Conservation (phyloP, 2,888 invertebrate species). For the Scaptomyza reducta region DNA sequence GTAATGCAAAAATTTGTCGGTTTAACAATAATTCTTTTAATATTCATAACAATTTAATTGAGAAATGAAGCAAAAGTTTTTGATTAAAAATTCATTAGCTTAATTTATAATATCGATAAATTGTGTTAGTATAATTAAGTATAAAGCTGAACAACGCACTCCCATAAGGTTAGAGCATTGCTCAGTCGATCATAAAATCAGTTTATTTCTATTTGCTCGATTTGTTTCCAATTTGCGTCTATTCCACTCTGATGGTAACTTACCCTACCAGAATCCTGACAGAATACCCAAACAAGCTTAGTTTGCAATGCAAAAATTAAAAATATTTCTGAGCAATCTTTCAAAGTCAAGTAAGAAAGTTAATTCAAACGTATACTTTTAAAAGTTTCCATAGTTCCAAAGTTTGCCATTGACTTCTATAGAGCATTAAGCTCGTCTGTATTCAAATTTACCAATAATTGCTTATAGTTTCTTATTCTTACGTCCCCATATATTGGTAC, state of each 20-base stretch:
- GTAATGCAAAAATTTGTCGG: too few species aligned
- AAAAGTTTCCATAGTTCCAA: not conserved
- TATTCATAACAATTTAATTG: not conserved
- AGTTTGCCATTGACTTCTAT: not conserved
- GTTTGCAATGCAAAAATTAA: not conserved
- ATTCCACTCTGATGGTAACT: conserved; percentile 9
- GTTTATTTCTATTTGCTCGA: conserved; percentile 5
- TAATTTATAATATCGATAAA: too few species aligned
- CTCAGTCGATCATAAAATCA: not conserved
- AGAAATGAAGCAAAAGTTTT: not conserved
- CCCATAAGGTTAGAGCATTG: conserved; percentile 1
- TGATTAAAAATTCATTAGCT: too few species aligned
- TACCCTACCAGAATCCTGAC: not conserved
- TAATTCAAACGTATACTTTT: not conserved
- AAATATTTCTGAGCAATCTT: not conserved
- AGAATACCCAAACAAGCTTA: not conserved
- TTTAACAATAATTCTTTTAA: not conserved
- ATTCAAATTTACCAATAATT: conserved; percentile 18
- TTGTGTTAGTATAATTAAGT: too few species aligned
- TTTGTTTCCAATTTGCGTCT: conserved; percentile 21
- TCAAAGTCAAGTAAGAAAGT: not conserved
- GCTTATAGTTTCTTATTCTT: conserved; percentile 28
- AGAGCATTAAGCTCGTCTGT: conserved; percentile 19
- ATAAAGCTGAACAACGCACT: too few species aligned
- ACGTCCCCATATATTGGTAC: conserved; percentile 41